These are phyloP conservation scores for Pungitius pungitius DNA, from an alignment of 2,113 vertebrate species.

Conservation along the genomic window DNA sequence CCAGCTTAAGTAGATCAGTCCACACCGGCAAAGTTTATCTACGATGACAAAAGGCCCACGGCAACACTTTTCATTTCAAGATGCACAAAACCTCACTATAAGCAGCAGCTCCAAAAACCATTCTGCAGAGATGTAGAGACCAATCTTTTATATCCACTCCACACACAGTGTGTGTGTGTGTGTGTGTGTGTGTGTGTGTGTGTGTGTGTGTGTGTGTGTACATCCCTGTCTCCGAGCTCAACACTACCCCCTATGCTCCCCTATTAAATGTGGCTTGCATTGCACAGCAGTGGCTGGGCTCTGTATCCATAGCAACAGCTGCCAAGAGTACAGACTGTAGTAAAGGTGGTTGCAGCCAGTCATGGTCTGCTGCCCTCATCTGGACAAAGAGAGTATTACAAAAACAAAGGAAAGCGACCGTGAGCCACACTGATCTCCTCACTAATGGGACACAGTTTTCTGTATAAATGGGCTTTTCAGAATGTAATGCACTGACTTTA, in stretches of 20 bases:
- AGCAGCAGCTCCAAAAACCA: slow-evolving; percentile 3
- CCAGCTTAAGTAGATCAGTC: background rate
- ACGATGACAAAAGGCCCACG: background rate
- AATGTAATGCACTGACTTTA: background rate
- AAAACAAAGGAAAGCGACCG: slow-evolving; percentile 47
- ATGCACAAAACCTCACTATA: background rate
- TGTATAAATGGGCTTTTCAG: background rate
- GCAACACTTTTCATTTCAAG: background rate
- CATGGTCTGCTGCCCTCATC: slow-evolving; percentile 83
- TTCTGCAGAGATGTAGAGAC: slow-evolving; percentile 14
- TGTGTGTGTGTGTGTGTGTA: slow-evolving; percentile 36
- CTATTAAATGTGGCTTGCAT: slow-evolving; percentile 59
- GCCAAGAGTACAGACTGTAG: slow-evolving; percentile 65
- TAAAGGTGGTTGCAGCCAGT: slow-evolving; percentile 50
- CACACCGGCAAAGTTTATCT: background rate
- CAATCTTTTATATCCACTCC: slow-evolving; percentile 11
- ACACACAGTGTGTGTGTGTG: slow-evolving; percentile 26
- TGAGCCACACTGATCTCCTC: background rate
- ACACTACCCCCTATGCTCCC: slow-evolving; percentile 76
- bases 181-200: slow-evolving; percentile 41
- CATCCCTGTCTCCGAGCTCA: slow-evolving; percentile 54
- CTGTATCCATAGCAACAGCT: slow-evolving; percentile 92
- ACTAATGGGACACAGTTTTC: background rate
- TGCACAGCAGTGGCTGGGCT: slow-evolving; percentile 58
- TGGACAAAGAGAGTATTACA: slow-evolving; percentile 71